Conservation (phyloP, 2,113 vertebrate species). For the Mormyrus lacerda region DNA sequence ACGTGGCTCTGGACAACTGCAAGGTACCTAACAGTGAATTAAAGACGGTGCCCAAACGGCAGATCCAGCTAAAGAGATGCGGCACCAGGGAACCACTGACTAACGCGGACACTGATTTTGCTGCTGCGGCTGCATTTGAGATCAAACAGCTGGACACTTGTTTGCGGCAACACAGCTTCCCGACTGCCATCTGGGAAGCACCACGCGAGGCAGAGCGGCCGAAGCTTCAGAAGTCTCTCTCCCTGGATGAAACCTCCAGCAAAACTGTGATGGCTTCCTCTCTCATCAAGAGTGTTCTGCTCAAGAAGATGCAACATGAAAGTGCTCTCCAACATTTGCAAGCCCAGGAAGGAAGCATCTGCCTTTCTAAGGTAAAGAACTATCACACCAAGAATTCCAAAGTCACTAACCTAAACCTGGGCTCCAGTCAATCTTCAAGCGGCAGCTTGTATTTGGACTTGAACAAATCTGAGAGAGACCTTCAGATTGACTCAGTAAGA, state of each 20-base stretch:
- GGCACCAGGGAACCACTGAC: slow-evolving; percentile 41
- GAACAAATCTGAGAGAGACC: slow-evolving; percentile 16
- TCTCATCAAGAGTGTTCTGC: slow-evolving; percentile 72
- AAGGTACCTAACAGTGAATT: slow-evolving; percentile 51
- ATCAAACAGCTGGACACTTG: slow-evolving; percentile 43
- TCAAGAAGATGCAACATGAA: slow-evolving; percentile 74
- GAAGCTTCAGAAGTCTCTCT: slow-evolving; percentile 69
- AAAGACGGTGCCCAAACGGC: slow-evolving; percentile 79
- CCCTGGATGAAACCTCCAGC: slow-evolving; percentile 58
- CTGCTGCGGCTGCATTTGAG: not conserved
- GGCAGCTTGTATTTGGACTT: slow-evolving; percentile 35
- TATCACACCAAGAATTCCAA: slow-evolving; percentile 16
- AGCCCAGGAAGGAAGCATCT: slow-evolving; percentile 23
- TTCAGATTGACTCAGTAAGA: slow-evolving; percentile 9
- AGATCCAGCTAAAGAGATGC: slow-evolving; percentile 74
- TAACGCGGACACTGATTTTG: not conserved
- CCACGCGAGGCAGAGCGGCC: slow-evolving; percentile 11
- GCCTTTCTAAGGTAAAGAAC: slow-evolving; percentile 13
- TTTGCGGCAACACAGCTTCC: slow-evolving; percentile 53
- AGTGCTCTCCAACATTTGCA: slow-evolving; percentile 51
- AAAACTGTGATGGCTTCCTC: slow-evolving; percentile 71
- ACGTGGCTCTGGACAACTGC: slow-evolving; percentile 63
- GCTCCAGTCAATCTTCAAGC: slow-evolving; percentile 33
- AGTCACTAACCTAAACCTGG: slow-evolving; percentile 1
- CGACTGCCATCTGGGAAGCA: slow-evolving; percentile 36